These are phyloP conservation scores for Ispidina picta DNA, from an alignment of 2,797 vertebrate species.

Conservation along the genomic window DNA sequence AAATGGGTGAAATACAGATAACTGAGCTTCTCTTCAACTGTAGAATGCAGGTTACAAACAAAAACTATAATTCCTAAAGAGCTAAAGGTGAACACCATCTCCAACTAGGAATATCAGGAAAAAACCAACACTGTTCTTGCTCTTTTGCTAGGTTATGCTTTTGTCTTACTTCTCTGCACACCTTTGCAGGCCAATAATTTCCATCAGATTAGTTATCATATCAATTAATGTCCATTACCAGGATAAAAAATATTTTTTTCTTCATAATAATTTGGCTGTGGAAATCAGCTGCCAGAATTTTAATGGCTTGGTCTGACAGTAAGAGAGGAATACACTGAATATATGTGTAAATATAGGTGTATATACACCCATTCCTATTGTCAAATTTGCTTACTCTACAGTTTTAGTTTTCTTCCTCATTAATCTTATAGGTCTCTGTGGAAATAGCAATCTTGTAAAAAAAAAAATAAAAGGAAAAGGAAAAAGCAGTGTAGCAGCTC, in stretches of 20 bases:
- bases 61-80: not conserved
- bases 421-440: not conserved
- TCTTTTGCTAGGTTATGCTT: not conserved
- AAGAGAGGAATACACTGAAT: not conserved
- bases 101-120: not conserved
- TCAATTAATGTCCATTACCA: conserved; percentile 20
- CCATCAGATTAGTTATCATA: conserved; percentile 4
- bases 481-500: not conserved
- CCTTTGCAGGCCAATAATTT: conserved; percentile 1
- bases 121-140: not conserved
- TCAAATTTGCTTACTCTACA: not conserved
- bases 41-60: not conserved
- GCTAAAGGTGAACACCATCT: not conserved
- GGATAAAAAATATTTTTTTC: not conserved
- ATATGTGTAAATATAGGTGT: not conserved
- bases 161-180: not conserved
- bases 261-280: not conserved
- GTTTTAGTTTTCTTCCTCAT: not conserved
- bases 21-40: not conserved
- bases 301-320: not conserved
- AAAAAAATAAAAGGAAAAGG: not conserved
- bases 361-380: not conserved
- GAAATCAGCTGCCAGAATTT: not conserved
- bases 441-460: not conserved
- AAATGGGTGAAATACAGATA: not conserved